Conservation (phyloP, 2,797 vertebrate species). For the Typhlichthys subterraneus region DNA sequence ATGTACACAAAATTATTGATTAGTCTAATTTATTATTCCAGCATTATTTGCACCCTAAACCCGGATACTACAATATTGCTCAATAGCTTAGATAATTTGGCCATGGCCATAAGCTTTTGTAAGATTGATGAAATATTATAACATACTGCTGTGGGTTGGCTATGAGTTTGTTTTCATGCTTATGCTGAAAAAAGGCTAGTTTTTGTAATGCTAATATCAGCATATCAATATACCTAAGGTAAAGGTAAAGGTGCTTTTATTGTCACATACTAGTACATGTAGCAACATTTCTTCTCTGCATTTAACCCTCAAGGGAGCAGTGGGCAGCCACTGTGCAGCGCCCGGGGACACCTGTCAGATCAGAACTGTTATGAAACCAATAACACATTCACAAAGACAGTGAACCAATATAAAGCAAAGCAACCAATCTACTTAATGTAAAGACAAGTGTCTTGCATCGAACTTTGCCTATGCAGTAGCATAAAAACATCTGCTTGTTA, state of each 20-base stretch:
- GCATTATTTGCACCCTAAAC: too few species aligned
- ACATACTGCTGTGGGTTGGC: conserved; percentile 31
- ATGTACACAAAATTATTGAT: background rate
- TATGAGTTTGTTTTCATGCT: conserved; percentile 50
- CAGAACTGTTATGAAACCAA: too few species aligned
- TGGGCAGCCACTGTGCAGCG: too few species aligned
- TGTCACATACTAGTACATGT: too few species aligned
- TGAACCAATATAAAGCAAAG: too few species aligned
- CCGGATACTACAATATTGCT: too few species aligned
- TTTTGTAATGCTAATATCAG: conserved; percentile 40
- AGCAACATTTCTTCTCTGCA: too few species aligned
- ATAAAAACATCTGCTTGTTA: conserved; percentile 41
- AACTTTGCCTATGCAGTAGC: conserved; percentile 21
- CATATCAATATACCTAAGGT: conserved; percentile 47
- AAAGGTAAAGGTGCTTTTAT: conserved; percentile 16
- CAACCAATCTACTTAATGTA: too few species aligned
- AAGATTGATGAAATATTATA: conserved; percentile 33
- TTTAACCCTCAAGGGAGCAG: too few species aligned
- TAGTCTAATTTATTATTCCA: conserved; percentile 29
- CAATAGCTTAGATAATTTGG: conserved; percentile 20
- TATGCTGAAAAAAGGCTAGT: conserved; percentile 24
- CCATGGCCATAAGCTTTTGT: too few species aligned
- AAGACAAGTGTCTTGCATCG: too few species aligned
- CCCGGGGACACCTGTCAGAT: background rate
- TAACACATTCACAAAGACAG: too few species aligned